Conservation (phyloP, 2,113 vertebrate species). For the Geococcyx californianus region DNA sequence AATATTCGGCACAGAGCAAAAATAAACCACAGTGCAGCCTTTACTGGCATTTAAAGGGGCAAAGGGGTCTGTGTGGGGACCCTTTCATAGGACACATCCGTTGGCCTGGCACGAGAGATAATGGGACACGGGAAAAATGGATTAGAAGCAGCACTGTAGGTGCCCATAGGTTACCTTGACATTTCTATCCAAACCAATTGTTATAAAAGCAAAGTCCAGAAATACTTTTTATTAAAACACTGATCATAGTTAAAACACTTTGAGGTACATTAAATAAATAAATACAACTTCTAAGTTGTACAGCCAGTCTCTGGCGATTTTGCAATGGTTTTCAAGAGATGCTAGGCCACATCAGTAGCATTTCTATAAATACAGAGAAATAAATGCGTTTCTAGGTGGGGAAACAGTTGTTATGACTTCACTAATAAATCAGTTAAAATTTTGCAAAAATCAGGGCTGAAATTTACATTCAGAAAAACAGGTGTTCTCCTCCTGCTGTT, state of each 20-base stretch:
- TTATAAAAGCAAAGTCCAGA: slow-evolving; percentile 64
- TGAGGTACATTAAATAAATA: slow-evolving; percentile 93
- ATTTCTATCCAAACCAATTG: slow-evolving; percentile 28
- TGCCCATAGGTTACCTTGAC: not conserved
- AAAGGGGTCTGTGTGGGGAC: not conserved
- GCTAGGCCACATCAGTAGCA: slow-evolving; percentile 48
- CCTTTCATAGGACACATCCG: not conserved
- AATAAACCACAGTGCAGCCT: not conserved
- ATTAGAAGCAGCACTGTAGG: not conserved
- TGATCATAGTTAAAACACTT: slow-evolving; percentile 89
- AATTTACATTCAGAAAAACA: slow-evolving; percentile 69
- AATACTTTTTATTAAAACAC: slow-evolving; percentile 93
- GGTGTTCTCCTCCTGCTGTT: not conserved
- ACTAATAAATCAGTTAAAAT: slow-evolving; percentile 27
- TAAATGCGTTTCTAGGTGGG: not conserved
- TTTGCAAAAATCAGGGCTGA: slow-evolving; percentile 44
- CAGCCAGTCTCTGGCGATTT: slow-evolving; percentile 42
- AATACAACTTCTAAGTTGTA: slow-evolving; percentile 80
- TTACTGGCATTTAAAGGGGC: not conserved
- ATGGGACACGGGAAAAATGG: not conserved
- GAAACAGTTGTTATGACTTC: not conserved
- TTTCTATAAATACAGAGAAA: slow-evolving; percentile 11
- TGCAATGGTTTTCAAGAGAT: slow-evolving; percentile 40
- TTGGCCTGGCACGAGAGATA: not conserved
- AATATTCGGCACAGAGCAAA: not conserved